Conservation (phyloP, 2,797 vertebrate species). For the Spondyliosoma cantharus region DNA sequence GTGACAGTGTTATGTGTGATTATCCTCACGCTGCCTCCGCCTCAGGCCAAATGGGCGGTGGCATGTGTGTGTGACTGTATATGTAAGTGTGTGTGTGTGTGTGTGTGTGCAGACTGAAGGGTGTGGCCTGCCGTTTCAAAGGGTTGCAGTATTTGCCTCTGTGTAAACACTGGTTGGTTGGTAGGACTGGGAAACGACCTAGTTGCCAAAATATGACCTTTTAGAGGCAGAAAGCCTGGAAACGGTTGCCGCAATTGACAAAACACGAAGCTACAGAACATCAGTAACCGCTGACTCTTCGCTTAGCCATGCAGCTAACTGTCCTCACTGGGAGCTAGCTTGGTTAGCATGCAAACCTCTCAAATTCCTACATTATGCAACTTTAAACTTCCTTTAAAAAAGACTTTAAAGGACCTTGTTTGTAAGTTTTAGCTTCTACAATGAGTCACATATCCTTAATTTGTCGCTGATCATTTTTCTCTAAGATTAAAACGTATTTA, state of each 20-base stretch:
- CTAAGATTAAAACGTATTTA: not conserved
- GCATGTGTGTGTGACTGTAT: slow-evolving; percentile 15
- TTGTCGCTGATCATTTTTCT: not conserved
- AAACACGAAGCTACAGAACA: not conserved
- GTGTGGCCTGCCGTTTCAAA: slow-evolving; percentile 42
- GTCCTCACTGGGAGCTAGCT: too few species aligned
- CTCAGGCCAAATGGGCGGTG: slow-evolving; percentile 57
- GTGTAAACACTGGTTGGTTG: slow-evolving; percentile 60
- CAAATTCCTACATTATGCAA: too few species aligned
- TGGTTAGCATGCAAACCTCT: too few species aligned
- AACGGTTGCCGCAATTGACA: slow-evolving; percentile 41
- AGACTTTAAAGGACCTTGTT: not conserved
- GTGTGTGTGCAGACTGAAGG: slow-evolving; percentile 35
- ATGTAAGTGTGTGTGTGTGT: not conserved
- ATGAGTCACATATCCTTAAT: too few species aligned
- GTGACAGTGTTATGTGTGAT: slow-evolving; percentile 71
- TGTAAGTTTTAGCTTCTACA: not conserved
- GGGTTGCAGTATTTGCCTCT: slow-evolving; percentile 30
- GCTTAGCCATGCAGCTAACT: too few species aligned
- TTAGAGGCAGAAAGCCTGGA: slow-evolving; percentile 3
- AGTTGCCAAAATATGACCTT: slow-evolving; percentile 35
- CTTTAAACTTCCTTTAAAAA: not conserved
- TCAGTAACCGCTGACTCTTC: not conserved
- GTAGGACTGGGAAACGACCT: slow-evolving; percentile 49
- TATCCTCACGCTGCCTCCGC: slow-evolving; percentile 46